Conservation (phyloP, 2,797 vertebrate species). For the Pipistrellus nathusii region DNA sequence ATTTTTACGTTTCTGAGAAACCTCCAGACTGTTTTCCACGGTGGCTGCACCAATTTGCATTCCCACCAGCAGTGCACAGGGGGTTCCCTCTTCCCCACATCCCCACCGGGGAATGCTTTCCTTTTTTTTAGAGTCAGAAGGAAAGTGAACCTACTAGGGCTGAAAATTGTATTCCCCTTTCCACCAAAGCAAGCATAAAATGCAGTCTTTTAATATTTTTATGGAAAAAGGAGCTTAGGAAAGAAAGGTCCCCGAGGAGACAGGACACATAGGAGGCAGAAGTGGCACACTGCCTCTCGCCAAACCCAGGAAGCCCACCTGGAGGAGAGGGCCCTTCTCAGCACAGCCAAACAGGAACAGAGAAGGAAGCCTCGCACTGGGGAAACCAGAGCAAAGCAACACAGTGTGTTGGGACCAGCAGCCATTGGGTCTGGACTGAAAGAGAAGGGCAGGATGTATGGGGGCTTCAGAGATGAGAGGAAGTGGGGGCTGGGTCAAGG, state of each 20-base stretch:
- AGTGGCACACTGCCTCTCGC: not conserved
- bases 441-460: not conserved
- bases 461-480: not conserved
- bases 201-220: not conserved
- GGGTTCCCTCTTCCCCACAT: not conserved
- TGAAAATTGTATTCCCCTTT: not conserved
- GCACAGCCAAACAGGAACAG: not conserved
- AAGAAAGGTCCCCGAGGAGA: not conserved
- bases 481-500: fast-evolving
- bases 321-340: not conserved
- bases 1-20: not conserved
- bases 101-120: not conserved
- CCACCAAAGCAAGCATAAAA: not conserved
- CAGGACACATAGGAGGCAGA: fast-evolving
- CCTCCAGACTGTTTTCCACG: not conserved
- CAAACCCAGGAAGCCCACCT: too few relatives aligned
- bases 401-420: fast-evolving
- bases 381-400: fast-evolving
- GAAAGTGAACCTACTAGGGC: not conserved
- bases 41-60: not conserved
- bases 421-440: fast-evolving
- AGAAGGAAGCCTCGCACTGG: not conserved
- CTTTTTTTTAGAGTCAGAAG: not conserved
- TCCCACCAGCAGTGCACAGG: not conserved
- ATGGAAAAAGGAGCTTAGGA: not conserved